Conservation (phyloP, 2,113 vertebrate genomes). For the Tragulus kanchil region DNA sequence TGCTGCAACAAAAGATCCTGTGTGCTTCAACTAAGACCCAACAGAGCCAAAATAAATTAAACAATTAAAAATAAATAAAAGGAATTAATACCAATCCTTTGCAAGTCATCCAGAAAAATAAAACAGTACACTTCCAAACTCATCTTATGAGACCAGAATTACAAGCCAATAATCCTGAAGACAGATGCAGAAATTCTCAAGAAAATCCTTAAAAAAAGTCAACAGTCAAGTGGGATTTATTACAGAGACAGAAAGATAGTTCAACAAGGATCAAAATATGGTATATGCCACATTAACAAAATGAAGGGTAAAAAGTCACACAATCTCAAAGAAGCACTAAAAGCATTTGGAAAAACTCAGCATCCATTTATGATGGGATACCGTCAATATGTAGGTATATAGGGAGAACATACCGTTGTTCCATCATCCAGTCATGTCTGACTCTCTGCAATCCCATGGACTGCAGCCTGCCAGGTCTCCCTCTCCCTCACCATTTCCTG, state of each 20-base stretch:
- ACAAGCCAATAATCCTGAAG: not conserved
- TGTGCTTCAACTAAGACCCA: not conserved
- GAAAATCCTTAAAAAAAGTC: not conserved
- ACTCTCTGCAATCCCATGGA: no score
- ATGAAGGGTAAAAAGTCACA: not conserved
- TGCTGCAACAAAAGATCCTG: not conserved
- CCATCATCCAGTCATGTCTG: no score
- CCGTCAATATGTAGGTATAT: not conserved
- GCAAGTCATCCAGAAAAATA: not conserved
- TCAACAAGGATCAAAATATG: not conserved
- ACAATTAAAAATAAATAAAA: not conserved
- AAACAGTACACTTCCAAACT: not conserved
- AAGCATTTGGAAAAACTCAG: not conserved
- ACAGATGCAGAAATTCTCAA: not conserved
- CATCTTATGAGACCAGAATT: not conserved
- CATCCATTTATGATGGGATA: not conserved
- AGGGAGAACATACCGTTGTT: no score
- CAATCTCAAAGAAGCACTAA: not conserved
- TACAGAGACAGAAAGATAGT: not conserved
- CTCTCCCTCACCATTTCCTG: no score
- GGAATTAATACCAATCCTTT: not conserved
- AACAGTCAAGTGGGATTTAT: not conserved
- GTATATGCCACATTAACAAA: not conserved
- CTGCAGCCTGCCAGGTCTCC: no score
- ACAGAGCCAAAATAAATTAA: not conserved